Conservation (phyloP, 2,888 invertebrate species). For the Anarsia innoxiella region DNA sequence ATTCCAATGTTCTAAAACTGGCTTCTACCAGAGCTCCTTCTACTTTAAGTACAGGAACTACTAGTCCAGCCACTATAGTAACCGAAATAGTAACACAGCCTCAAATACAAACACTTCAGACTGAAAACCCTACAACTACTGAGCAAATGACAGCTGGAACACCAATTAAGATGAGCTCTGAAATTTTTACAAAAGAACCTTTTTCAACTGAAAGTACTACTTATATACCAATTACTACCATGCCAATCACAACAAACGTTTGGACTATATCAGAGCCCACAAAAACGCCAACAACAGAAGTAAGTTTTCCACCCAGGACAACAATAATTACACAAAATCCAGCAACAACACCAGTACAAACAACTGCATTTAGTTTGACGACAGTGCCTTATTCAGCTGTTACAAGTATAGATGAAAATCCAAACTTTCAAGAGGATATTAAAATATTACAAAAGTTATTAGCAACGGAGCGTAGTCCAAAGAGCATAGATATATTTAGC, state of each 20-base stretch:
- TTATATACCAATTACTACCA: conserved; percentile 18
- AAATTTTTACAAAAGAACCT: conserved; percentile 21
- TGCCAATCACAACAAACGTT: conserved; percentile 32
- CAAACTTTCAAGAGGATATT: conserved; percentile 46
- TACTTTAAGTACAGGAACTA: conserved; percentile 31
- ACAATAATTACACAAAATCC: conserved; percentile 28
- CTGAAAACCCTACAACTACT: conserved; percentile 31
- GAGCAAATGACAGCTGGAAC: conserved; percentile 22
- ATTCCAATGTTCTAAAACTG: conserved; percentile 59
- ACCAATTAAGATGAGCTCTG: conserved; percentile 11
- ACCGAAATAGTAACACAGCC: conserved; percentile 54
- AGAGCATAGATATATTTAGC: conserved; percentile 43
- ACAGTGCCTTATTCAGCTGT: conserved; percentile 23
- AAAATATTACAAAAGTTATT: conserved; percentile 38
- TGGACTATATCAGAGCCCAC: conserved; percentile 22
- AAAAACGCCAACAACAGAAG: conserved; percentile 19
- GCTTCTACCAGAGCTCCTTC: conserved; percentile 48
- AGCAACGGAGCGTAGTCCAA: conserved; percentile 55
- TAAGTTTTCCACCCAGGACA: conserved; percentile 16
- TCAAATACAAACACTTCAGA: conserved; percentile 36
- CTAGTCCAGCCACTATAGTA: conserved; percentile 38
- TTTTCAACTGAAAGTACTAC: conserved; percentile 22
- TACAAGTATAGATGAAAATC: conserved; percentile 40
- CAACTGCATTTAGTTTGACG: conserved; percentile 24
- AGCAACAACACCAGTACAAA: conserved; percentile 23